Base-by-base conservation (phyloP, 2,113 vertebrate species). In the Pelecanoides urinatrix region DNA sequence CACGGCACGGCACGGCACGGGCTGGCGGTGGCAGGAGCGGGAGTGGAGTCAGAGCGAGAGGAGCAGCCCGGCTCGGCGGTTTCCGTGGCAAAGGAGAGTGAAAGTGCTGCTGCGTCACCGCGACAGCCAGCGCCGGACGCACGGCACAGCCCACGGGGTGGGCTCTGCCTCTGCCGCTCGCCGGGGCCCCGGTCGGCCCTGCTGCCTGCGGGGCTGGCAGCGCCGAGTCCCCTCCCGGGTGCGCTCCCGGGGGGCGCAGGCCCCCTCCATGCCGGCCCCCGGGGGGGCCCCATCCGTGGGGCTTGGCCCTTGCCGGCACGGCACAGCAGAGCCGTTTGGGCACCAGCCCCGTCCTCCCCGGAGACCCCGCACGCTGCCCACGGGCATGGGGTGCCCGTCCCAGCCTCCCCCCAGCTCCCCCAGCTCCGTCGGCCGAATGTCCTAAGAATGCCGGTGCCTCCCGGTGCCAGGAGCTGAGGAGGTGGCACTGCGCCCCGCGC, bases 41-140 rank as follows among this genome's bases (percentile, higher is more conserved):
- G 34, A 62, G 67, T 12, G 16, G 56, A 85, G 75, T 82, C 84
- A 88, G 91, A 94, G 85, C 16, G 30, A 86, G 89, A 86, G 76
- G 87, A 62, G n/a, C 71, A 40, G 85, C 93, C 45, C 4, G 2
- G 80, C 71, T 8, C 30, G 1, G 94, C 2, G 66, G 94, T 95
- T 95, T 91, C 86, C 42, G 74, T 88, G 95, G 90, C 82, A 7
- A 40, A 58, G 78, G 65, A 96, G 75, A 94, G 94, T 94, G 94
- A 75, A 92, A 88, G 92, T 88, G 90, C 61, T 9, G 47, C 86
- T 36, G 73, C 10, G 47, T 81, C 88, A 66, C 85, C 2, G 56
- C 34, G 14, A 27, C 63, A 61, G 61, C 38, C 21, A 12, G n/a
- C 9, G 21, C 40, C 10, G 18, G 32, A 10, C 0, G 7, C 18